Base-by-base conservation (phyloP, 2,113 vertebrate genomes). In the Coptodon bakossiorum region DNA sequence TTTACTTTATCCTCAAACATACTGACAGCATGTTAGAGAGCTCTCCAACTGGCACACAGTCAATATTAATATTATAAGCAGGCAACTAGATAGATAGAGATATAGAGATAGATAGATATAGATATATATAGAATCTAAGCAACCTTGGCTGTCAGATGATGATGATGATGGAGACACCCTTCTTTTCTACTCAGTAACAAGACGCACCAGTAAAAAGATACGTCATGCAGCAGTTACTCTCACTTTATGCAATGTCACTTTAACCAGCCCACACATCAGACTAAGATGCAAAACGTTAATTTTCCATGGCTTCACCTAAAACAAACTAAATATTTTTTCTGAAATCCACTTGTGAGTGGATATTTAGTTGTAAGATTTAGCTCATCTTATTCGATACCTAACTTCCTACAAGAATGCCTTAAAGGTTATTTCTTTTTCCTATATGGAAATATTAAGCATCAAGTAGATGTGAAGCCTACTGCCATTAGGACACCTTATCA, bases 21-120 rank as follows among this genome's bases (percentile, higher is more conserved):
- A 73, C 71, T 73, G 38, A 22, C 22, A 73, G 68, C 14, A 45
- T 27, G 9, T 11, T 29, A 24, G 14, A 11, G 40, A 76, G 4
- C 43, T 29, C 9, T 48, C 43, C 1, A 1, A 27, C 24, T 48
- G 40, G 14, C 38, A 43, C 7, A 27, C 14, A 17, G 38, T 73
- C 22, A 48, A 2, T 5, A 48, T 48, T 76, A 19, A 29, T 0
- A 76, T 48, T 76, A 29, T 19, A 45, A 48, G 40, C 43, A 17
- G 9, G 0, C 68, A 76, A 29, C 12, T 14, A 57, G 12, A 56
- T 6, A 9, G 3, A 27, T 27, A 27, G 27, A 27, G 27, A 3
- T 27, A n/a, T n/a, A n/a, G n/a, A 22, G 22, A 22, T 22, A 40
- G 9, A 50, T 1, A 54, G 0, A 36, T 2, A 13, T 0, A 6